Evolutionary conservation across 2,888 invertebrate genomes (phyloP), one percentile per base, ranked within the genome.

Genomic region (Glomeris marginata): DNA sequence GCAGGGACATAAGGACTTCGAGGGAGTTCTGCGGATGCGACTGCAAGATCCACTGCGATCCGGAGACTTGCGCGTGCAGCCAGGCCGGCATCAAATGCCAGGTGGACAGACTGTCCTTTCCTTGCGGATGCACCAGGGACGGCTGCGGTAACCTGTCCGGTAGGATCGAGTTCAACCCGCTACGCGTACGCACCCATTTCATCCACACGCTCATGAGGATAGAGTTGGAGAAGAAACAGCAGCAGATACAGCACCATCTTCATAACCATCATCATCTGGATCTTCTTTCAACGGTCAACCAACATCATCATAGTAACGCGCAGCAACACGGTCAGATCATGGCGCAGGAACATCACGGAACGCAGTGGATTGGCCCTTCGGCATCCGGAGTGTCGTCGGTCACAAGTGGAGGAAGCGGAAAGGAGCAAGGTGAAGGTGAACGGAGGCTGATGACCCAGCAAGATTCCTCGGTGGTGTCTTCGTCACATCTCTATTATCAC

Each of bases 11-110:
- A 59, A 75, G 94, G 55, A 79, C 83, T 22, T 91, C 91, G 5
- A 74, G 94, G 16, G 94, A 95, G 65, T 84, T 86, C 61, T 92
- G 92, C 67, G 92, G 92, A 40, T 92, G 92, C 66, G 80, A 82
- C 43, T 92, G 92, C 65, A 84, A 88, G 67, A 85, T 84, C 46
- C 81, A 82, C 63, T 97, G 97, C 70, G 88, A 91, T 72, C 95
- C 95, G 1, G 91, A 91, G 61, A 88, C 81, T 20, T 97, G 97
- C 67, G 81, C 85, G 15, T 97, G 97, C 70, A 87, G 90, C 65
- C 78, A 84, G 63, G 86, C 86, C 41, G 92, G 91, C 54, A 95
- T 97, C 58, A 91, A 94, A 72, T 97, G 95, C 67, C 94, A 94
- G 75, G 94, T 97, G 49, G 95, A 97, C 69, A 77, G 95, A 54